These are phyloP conservation scores for Borostomias antarcticus DNA, from an alignment of 2,797 vertebrate species.

Conservation along the genomic window DNA sequence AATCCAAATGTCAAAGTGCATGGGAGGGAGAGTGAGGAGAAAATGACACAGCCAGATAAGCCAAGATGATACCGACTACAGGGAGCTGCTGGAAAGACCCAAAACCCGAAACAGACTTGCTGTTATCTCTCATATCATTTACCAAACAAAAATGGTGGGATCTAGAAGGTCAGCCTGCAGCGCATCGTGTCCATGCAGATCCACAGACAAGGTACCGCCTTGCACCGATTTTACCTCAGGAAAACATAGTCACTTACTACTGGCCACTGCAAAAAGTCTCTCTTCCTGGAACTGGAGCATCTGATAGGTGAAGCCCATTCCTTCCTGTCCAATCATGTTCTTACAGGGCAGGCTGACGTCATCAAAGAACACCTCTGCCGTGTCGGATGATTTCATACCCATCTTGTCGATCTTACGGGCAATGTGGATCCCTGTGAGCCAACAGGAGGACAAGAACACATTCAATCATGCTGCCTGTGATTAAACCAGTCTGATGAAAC, in stretches of 20 bases:
- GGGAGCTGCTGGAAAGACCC: not conserved
- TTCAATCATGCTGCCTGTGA: not conserved
- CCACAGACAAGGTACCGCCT: not conserved
- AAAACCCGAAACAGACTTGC: no score
- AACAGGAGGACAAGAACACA: not conserved
- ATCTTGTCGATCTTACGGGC: conserved; percentile 86
- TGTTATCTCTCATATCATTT: no score
- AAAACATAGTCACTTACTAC: conserved; percentile 77
- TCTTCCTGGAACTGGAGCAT: conserved; percentile 92
- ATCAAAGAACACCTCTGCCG: conserved; percentile 86
- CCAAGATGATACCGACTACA: no score
- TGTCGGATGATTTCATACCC: conserved; percentile 86
- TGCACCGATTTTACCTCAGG: no score
- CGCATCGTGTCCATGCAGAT: no score
- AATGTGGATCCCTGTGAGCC: conserved; percentile 76
- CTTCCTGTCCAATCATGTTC: conserved; percentile 85
- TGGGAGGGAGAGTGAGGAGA: no score
- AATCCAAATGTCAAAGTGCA: not conserved
- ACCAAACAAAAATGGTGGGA: no score
- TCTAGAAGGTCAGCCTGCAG: no score
- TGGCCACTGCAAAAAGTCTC: conserved; percentile 80
- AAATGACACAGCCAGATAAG: no score
- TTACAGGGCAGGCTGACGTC: conserved; percentile 81
- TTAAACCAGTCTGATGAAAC: not conserved
- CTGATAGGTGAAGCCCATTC: conserved; percentile 88